Evolutionary conservation across 1,140 invertebrate species (phyloP).

Genomic region (Rhagoletis zephyria): DNA sequence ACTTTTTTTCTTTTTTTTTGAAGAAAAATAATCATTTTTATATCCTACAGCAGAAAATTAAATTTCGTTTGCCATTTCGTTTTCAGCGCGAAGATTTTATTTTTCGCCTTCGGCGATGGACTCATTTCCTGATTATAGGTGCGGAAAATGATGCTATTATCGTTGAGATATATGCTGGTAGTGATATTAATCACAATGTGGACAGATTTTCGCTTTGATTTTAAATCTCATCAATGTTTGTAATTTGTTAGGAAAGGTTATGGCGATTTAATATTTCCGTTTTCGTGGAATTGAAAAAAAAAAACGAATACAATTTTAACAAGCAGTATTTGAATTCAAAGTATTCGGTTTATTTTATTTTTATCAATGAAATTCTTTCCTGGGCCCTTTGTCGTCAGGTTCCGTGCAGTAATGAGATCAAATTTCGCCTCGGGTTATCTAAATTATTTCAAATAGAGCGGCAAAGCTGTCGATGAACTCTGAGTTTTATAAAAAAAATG

Average conservation of each 20-base stretch:
- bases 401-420: too few species aligned
- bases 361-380: too few species aligned
- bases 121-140: slow-evolving; percentile 42
- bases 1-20: background rate
- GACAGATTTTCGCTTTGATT: background rate
- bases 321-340: background rate
- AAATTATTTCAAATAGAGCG: too few species aligned
- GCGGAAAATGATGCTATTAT: slow-evolving; percentile 25
- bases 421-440: too few species aligned
- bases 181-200: background rate
- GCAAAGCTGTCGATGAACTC: too few species aligned
- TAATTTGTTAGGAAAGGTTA: slow-evolving; percentile 39
- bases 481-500: too few species aligned
- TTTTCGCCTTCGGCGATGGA: slow-evolving; percentile 35
- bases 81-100: background rate
- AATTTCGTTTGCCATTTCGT: slow-evolving; percentile 43
- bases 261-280: background rate
- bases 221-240: background rate
- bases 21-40: slow-evolving; percentile 46
- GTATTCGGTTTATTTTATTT: too few species aligned
- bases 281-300: background rate
- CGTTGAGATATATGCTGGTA: background rate
- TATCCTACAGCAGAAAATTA: slow-evolving; percentile 27
- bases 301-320: too few species aligned
- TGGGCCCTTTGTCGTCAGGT: too few species aligned